Base-by-base conservation (phyloP, 2,797 vertebrate genomes). In the Lycodopsis pacificus region DNA sequence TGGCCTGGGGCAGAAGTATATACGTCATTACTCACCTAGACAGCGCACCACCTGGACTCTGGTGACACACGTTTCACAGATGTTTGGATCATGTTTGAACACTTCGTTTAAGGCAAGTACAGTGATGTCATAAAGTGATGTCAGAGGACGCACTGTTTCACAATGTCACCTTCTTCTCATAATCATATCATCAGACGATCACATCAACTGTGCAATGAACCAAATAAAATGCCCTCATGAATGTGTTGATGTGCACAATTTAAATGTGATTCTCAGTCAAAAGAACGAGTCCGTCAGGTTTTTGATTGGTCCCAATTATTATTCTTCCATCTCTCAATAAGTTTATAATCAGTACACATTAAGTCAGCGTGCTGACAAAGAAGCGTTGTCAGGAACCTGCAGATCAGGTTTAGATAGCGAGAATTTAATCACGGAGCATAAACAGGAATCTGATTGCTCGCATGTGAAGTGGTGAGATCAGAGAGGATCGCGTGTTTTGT, bases 1-100 rank as follows among this genome's bases (percentile, higher is more conserved):
- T 5, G 12, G 73, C 81, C 53, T n/a, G 12, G 34, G 72, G 54
- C 57, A 46, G 65, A 86, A 83, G 25, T 25, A 85, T 65, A 46
- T 57, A 65, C 25, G 46, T 70, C 70, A 44, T 79, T 80, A 86
- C 38, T 85, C 82, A 90, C 61, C 27, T 53, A 76, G 80, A 87
- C 80, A 78, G 71, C 77, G 80, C 65, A 84, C 76, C 89, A 92
- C 84, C 91, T 91, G 92, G 84, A 82, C 73, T 80, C 14, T n/a
- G 54, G 44, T 82, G 84, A 87, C 80, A 76, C 71, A 82, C 56
- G 62, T 78, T 77, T 73, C 64, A 72, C 65, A 76, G 56, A 84
- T 73, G 62, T 77, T 82, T 83, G 67, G 38, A 59, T 73, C 56
- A 53, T 81, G 82, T 79, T 54, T 66, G 27, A 73, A 86, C 64